Base-by-base conservation (phyloP, 2,797 vertebrate genomes). In the Lepus townsendii region DNA sequence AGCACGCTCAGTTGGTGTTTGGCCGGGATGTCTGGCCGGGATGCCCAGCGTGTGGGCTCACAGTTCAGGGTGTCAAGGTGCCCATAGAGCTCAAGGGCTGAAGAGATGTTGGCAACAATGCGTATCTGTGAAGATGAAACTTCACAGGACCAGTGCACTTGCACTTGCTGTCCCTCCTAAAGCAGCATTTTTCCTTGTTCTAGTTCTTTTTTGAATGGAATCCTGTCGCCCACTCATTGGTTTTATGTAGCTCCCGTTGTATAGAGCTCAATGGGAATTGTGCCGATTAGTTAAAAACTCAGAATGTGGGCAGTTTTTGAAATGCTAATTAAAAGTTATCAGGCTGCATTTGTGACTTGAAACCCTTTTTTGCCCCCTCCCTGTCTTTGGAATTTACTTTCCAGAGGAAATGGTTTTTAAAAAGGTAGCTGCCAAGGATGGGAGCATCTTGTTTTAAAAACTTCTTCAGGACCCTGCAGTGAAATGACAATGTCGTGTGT, bases 201-300 rank as follows among this genome's bases (percentile, higher is more conserved):
- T 50, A 62, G 47, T 63, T 96, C 83, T 88, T 86, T 96, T 96
- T 83, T 97, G 97, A 96, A 97, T 97, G 95, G 92, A 92, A 92
- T 95, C 73, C 93, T 91, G 83, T 93, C 94, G 95, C 96, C 96
- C 92, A 96, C 96, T 96, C 88, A 52, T 54, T 85, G 75, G 90
- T 84, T 96, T 97, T 96, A 96, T 97, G 96, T 96, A 96, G 94
- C 83, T 94, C 92, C 89, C 82, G 72, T 69, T 93, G 89, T 96
- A 94, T 94, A 47, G 93, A 93, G 91, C 65, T 66, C 88, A 91
- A 84, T 54, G 72, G 92, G 96, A 97, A 97, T 86, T 26, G 71
- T 95, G 96, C 93, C 95, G 95, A 96, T 95, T 96, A 97, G 96
- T 97, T 96, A 97, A 93, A 94, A 95, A 96, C 88, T 82, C 93